These are phyloP conservation scores for Empis livida DNA, from an alignment of 2,888 invertebrate genomes.

Conservation along the genomic window DNA sequence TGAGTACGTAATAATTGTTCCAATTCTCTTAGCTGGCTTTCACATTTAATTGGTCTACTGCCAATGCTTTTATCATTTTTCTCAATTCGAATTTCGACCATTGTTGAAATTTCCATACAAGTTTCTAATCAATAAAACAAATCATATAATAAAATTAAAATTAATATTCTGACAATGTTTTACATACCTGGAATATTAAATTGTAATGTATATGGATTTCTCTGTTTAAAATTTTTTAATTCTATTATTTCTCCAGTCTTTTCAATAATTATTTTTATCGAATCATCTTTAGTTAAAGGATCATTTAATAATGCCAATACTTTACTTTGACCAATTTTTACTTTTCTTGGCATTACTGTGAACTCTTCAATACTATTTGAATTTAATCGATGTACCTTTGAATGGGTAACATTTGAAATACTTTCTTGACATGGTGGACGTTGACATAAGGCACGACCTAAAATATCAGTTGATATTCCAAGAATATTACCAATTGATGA, in stretches of 20 bases:
- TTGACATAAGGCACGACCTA: constrained; percentile 46
- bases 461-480: constrained; percentile 66
- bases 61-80: constrained; percentile 71
- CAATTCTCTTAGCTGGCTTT: constrained; percentile 67
- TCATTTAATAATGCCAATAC: constrained; percentile 67
- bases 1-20: constrained; percentile 66
- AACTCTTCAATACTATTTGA: constrained; percentile 33
- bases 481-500: constrained; percentile 73
- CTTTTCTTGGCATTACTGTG: constrained; percentile 34
- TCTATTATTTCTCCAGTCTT: constrained; percentile 68
- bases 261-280: constrained; percentile 63
- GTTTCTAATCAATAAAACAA: constrained; percentile 43
- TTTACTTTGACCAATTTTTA: constrained; percentile 56
- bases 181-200: constrained; percentile 60
- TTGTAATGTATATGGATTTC: constrained; percentile 75
- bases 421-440: constrained; percentile 48
- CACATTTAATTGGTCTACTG: constrained; percentile 75
- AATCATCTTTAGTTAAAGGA: constrained; percentile 64
- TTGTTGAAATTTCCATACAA: constrained; percentile 68
- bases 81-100: constrained; percentile 67
- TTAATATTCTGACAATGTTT: no score
- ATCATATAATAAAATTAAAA: no score
- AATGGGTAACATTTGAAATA: constrained; percentile 44
- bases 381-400: constrained; percentile 21
- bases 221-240: constrained; percentile 57